phyloP scores from a whole-genome alignment of 2,888 invertebrate genomes.

The Cordilura impudica region DNA sequence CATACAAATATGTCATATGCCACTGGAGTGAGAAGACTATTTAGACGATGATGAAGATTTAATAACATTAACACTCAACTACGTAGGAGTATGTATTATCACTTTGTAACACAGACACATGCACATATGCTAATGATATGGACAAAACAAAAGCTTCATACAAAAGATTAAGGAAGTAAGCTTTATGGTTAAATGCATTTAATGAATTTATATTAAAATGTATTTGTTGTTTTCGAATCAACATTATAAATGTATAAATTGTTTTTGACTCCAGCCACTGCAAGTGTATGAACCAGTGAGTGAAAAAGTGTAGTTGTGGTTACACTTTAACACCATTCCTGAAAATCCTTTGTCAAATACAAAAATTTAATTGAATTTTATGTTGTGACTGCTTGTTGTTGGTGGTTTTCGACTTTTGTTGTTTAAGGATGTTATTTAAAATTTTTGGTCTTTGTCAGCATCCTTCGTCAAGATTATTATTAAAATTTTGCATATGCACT shows the following conservation, averaged over 20 bases:
- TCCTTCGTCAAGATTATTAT: slow-evolving; percentile 60
- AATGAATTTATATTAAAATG: slow-evolving; percentile 55
- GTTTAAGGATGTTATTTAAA: slow-evolving; percentile 57
- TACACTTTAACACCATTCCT: slow-evolving; percentile 37
- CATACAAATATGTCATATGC: not conserved
- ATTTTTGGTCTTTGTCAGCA: slow-evolving; percentile 50
- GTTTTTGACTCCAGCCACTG: slow-evolving; percentile 1
- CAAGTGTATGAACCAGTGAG: not conserved
- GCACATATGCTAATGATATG: not conserved
- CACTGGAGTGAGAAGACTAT: slow-evolving; percentile 14
- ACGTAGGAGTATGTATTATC: too few species aligned
- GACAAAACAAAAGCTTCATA: slow-evolving; percentile 2
- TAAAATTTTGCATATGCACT: slow-evolving; percentile 53
- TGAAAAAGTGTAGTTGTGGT: slow-evolving; percentile 29
- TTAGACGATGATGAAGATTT: slow-evolving; percentile 38
- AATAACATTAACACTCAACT: slow-evolving; percentile 57
- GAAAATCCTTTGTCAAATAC: slow-evolving; percentile 59
- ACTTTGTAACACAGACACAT: not conserved
- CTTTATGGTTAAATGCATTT: slow-evolving; percentile 59
- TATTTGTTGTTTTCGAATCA: slow-evolving; percentile 26
- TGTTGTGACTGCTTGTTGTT: slow-evolving; percentile 45
- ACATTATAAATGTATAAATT: slow-evolving; percentile 24
- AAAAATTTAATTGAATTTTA: slow-evolving; percentile 59
- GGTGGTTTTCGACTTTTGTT: not conserved
- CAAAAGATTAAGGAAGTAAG: slow-evolving; percentile 48